Base-by-base conservation (phyloP, 2,797 vertebrate species). In the Helarctos malayanus region DNA sequence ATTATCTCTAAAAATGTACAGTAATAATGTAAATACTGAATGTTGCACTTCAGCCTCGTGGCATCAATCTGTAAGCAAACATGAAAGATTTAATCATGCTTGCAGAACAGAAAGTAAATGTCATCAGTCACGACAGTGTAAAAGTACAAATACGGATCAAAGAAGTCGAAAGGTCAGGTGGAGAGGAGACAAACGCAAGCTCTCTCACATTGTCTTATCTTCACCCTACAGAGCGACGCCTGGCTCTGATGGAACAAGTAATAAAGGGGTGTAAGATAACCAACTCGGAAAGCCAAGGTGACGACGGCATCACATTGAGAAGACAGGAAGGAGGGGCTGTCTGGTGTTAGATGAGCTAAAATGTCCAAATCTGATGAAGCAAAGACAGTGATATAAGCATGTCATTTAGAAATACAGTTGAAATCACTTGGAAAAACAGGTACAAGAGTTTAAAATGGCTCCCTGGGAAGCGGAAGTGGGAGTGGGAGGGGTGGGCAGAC, bases 51-150 rank as follows among this genome's bases (percentile, higher is more conserved):
- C 59, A 84, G 78, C 32, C 32, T 78, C 54, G 32, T 49, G 29
- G 23, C 41, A 59, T 61, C 41, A 49, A 73, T 27, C 61, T n/a
- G 52, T 41, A 68, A 94, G 32, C 69, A 68, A 63, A 73, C 56
- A 57, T 25, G 27, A 52, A 78, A 90, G 87, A 84, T 57, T 69
- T 78, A n/a, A 82, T 75, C 16, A 63, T 8, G 38, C 25, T 29
- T 57, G 32, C 38, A 90, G 76, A 94, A 90, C 38, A 84, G 76
- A 75, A 90, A 90, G 59, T 59, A 57, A 69, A 89, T 57, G 32
- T 10, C 23, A 84, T 41, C 29, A 29, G 6, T 78, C 71, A 59
- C 57, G 45, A 54, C 5, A 45, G 25, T 52, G 29, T 61, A 78
- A 78, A 90, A 85, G 81, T 41, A 91, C 79, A 69, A 38, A 68